Conservation (phyloP, 2,888 invertebrate genomes). For the Drosophila eohydei region DNA sequence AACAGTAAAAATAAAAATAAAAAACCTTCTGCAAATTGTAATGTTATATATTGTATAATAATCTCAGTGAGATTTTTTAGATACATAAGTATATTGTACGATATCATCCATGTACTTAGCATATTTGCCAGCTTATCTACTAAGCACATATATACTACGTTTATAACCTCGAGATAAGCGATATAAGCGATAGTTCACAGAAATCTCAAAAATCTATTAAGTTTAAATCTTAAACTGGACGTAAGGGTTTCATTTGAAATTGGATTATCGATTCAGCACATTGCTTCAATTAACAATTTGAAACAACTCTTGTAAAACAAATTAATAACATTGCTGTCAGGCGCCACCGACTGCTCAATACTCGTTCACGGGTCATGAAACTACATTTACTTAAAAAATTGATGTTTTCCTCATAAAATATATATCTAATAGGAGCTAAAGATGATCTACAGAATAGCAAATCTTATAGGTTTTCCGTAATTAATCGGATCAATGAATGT, state of each 20-base stretch:
- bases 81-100: conserved; percentile 37
- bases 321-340: background rate
- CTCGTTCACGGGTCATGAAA: background rate
- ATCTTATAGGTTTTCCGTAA: too few species aligned
- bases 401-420: too few species aligned
- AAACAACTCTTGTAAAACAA: background rate
- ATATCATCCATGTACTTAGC: conserved; percentile 28
- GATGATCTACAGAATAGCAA: too few species aligned
- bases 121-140: conserved; percentile 29
- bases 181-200: conserved; percentile 43
- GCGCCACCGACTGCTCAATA: background rate
- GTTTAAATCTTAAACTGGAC: background rate
- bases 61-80: conserved; percentile 32
- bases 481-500: too few species aligned
- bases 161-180: conserved; percentile 34
- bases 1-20: conserved; percentile 10
- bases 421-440: too few species aligned
- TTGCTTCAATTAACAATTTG: too few species aligned
- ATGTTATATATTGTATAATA: conserved; percentile 31
- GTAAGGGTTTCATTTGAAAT: background rate
- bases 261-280: too few species aligned
- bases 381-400: background rate
- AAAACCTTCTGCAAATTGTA: conserved; percentile 24
- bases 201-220: background rate
- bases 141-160: conserved; percentile 36